These are phyloP conservation scores for Bombus fervidus DNA, from an alignment of 1,140 invertebrate species.

Conservation along the genomic window DNA sequence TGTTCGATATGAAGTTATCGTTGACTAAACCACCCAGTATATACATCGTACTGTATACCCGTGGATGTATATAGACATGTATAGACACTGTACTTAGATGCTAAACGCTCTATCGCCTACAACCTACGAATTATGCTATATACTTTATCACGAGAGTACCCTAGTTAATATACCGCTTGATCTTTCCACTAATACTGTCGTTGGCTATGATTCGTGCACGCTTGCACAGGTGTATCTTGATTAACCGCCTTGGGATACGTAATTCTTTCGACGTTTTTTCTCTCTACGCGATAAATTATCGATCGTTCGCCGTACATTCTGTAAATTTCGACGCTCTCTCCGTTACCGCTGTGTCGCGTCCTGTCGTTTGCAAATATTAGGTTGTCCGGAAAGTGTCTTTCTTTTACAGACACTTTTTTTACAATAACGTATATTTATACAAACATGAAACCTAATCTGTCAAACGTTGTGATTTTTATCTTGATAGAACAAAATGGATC, in stretches of 20 bases:
- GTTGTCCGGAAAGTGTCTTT: too few relatives aligned
- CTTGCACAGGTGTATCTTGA: conserved; percentile 1
- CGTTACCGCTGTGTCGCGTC: too few relatives aligned
- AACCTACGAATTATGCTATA: conserved; percentile 46
- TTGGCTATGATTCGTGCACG: conserved; percentile 18
- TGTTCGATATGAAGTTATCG: neutral
- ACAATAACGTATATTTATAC: too few relatives aligned
- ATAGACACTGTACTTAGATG: conserved; percentile 36
- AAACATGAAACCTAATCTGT: too few relatives aligned
- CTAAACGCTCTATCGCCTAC: conserved; percentile 48
- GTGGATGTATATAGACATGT: neutral
- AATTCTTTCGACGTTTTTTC: neutral
- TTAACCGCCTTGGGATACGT: neutral
- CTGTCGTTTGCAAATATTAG: too few relatives aligned
- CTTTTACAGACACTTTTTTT: too few relatives aligned
- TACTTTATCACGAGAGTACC: conserved; percentile 59
- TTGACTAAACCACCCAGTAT: neutral
- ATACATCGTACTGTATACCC: neutral
- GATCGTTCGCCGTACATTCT: neutral
- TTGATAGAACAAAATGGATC: too few relatives aligned
- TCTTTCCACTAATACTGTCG: conserved; percentile 46
- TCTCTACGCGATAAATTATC: neutral
- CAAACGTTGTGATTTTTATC: too few relatives aligned
- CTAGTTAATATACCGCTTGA: conserved; percentile 54
- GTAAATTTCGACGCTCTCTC: neutral